Base-by-base conservation (phyloP, 2,797 vertebrate species). In the Triplophysa bombifrons region DNA sequence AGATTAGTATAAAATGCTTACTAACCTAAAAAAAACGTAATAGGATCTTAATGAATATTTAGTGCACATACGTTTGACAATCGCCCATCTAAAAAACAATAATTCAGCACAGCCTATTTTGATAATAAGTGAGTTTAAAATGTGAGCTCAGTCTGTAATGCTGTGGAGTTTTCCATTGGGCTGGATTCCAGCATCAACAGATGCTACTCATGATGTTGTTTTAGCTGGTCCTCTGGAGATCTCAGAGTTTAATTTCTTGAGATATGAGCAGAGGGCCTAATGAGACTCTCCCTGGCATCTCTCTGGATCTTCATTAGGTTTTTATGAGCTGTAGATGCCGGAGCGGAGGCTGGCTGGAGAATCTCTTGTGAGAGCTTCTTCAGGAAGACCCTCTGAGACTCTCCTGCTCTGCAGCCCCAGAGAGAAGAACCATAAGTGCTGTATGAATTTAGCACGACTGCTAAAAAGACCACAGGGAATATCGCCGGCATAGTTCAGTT, bases 381-480 rank as follows among this genome's bases (percentile, higher is more conserved):
- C 82, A 81, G 22, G 76, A 80, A 77, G 81, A 75, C 81, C 82
- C 82, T 85, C 51, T 3, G 84, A 84, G 84, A 87, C 69, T 73
- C 85, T 87, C 75, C 71, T 66, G 38, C 58, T 63, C 81, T 83
- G 14, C 61, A 85, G 82, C 72, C 87, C 86, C 88, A 85, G 88
- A 85, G 83, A 83, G 81, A 85, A 64, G 84, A 91, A 87, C 85
- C 90, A 91, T 92, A 94, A 93, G 92, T 93, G 91, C 93, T 92
- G 91, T 92, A 91, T 91, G 88, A 93, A 93, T 93, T 93, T 92
- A 93, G 93, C 92, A 93, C 89, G 85, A 83, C 86, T 85, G 91
- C 92, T 93, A 94, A 94, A 94, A 93, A 94, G 91, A 92, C 93
- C 92, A 91, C 89, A 88, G 94, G 93, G 93, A 94, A 93, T 94